These are phyloP conservation scores for Chloropsis cyanopogon DNA, from an alignment of 2,113 vertebrate genomes.

Conservation along the genomic window DNA sequence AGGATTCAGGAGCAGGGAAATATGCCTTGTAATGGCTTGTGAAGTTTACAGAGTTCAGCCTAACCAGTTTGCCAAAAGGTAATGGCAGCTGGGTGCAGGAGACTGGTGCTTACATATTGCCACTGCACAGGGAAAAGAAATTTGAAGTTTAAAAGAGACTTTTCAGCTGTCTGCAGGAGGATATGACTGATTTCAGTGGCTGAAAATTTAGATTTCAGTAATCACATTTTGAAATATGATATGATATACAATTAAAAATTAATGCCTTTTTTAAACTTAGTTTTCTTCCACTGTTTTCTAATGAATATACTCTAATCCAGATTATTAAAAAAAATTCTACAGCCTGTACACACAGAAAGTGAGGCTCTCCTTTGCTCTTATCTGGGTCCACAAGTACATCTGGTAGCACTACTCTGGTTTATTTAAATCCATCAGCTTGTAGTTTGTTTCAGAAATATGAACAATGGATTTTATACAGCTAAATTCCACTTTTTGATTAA, in stretches of 20 bases:
- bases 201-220: not conserved
- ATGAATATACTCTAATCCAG: not conserved
- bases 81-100: not conserved
- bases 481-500: constrained; percentile 30
- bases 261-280: not conserved
- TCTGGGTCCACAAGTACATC: not conserved
- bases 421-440: not conserved
- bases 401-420: not conserved
- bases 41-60: not conserved
- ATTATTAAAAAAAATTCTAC: not conserved
- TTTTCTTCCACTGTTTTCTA: not conserved
- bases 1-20: not conserved
- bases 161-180: not conserved
- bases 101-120: not conserved
- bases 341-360: not conserved
- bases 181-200: not conserved
- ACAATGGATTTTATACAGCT: not conserved
- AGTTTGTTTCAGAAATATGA: not conserved
- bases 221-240: not conserved
- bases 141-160: not conserved
- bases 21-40: not conserved
- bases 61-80: not conserved
- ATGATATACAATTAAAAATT: not conserved
- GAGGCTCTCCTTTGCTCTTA: not conserved
- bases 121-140: not conserved